Evolutionary conservation across 1,140 invertebrate genomes (phyloP), one percentile per base, ranked within the genome.

Genomic region (Brachionus rotundiformis): DNA sequence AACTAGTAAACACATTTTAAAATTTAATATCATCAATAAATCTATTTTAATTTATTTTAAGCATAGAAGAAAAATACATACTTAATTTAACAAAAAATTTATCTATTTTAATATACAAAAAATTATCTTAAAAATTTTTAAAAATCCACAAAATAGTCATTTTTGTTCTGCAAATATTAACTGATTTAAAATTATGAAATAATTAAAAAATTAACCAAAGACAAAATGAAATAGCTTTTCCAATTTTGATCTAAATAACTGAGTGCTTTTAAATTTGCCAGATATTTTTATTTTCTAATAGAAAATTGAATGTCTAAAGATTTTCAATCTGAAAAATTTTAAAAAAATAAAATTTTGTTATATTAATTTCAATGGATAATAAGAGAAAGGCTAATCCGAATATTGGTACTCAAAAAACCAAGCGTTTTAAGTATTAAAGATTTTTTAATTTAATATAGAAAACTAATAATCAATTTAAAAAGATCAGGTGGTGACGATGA

Each of bases 401-500:
- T 41, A 33, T 41, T 27, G 76, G 47, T 8, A 59, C 76, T 1
- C 76, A 54, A 54, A 79, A 79, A 63, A 79, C 47, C 23, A 79
- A 79, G 47, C 44, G 76, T 10, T 79, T 79, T 13, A 79, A 79
- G 76, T 79, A 54, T 5, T n/a, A 7, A 10, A 36, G 6, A 77
- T 36, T 47, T 27, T 27, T n/a, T 11, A 29, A 23, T 33, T 13
- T 44, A 59, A 19, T 59, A 54, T 5, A 16, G 8, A 25, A 19
- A 44, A 54, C 44, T 27, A 39, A n/a, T 41, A 73, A 41, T n/a
- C n/a, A 3, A n/a, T 1, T n/a, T 3, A 23, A n/a, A 11, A 25
- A 73, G 68, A 73, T 73, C 68, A 25, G n/a, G n/a, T 16, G 76
- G 29, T 19, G 76, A 79, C 19, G 76, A 79, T 39, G 76, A 79